Evolutionary conservation across 2,888 invertebrate species (phyloP).

Genomic region (Drosophila leonis): DNA sequence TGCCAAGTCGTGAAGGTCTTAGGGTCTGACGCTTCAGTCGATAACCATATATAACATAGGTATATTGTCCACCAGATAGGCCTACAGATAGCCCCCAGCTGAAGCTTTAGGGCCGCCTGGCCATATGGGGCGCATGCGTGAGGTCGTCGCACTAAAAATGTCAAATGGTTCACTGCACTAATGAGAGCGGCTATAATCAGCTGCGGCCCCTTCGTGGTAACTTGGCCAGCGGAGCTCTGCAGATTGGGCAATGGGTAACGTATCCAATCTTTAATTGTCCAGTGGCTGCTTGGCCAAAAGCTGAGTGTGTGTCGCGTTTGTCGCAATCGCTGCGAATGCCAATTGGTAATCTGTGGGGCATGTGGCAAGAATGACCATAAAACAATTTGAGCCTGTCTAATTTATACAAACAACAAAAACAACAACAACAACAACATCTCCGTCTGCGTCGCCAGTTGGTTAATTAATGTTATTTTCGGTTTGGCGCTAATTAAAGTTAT

Average conservation of each 20-base stretch:
- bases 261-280: slow-evolving; percentile 43
- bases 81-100: slow-evolving; percentile 5
- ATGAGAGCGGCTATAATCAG: slow-evolving; percentile 42
- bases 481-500: slow-evolving; percentile 46
- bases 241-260: slow-evolving; percentile 32
- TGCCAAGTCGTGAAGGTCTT: slow-evolving; percentile 31
- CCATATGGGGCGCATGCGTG: slow-evolving; percentile 45
- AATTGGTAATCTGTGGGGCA: slow-evolving; percentile 51
- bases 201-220: neutral
- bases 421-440: neutral
- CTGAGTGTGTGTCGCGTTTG: slow-evolving; percentile 39
- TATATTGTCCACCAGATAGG: slow-evolving; percentile 3
- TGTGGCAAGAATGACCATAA: slow-evolving; percentile 77
- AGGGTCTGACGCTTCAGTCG: neutral
- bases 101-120: slow-evolving; percentile 17
- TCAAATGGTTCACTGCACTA: slow-evolving; percentile 73
- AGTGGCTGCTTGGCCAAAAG: slow-evolving; percentile 38
- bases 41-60: slow-evolving; percentile 22
- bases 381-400: slow-evolving; percentile 67
- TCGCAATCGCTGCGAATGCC: slow-evolving; percentile 46
- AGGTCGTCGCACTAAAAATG: slow-evolving; percentile 66
- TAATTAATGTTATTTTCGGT: slow-evolving; percentile 54
- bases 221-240: slow-evolving; percentile 20
- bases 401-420: slow-evolving; percentile 47
- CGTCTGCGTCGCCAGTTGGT: slow-evolving; percentile 18